phyloP scores from a whole-genome alignment of 1,140 invertebrate genomes.

The Anagrus nilaparvatae region DNA sequence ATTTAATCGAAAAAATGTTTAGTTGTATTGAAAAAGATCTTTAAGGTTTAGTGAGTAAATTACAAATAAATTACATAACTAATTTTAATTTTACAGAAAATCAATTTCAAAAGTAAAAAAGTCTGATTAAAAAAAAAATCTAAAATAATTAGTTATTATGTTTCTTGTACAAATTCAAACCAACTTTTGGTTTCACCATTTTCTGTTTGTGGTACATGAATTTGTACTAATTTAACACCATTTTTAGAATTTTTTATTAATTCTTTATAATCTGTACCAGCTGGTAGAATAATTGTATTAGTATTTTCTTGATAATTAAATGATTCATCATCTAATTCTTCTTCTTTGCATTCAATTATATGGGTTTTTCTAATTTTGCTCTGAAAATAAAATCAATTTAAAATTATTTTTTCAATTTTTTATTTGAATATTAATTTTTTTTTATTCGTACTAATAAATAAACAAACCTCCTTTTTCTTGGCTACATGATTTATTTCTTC shows the following conservation, averaged over 20 bases:
- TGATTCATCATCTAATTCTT: slow-evolving; percentile 27
- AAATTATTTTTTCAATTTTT: slow-evolving; percentile 1
- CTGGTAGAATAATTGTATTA: slow-evolving; percentile 33
- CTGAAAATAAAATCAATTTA: too few species aligned
- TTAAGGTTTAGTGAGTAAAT: too few species aligned
- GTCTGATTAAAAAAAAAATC: not conserved
- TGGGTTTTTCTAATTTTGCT: too few species aligned
- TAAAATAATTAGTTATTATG: slow-evolving; percentile 18
- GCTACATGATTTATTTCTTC: not conserved
- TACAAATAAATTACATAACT: too few species aligned
- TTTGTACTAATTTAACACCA: slow-evolving; percentile 34
- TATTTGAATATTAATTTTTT: too few species aligned
- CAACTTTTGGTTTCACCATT: slow-evolving; percentile 31
- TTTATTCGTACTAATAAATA: not conserved
- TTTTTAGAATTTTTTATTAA: slow-evolving; percentile 27
- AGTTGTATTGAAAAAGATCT: too few species aligned
- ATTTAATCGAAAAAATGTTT: not conserved
- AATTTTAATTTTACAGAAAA: not conserved
- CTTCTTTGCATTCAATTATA: slow-evolving; percentile 30
- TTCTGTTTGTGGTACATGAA: slow-evolving; percentile 30
- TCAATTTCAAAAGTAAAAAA: not conserved
- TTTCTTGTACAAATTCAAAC: slow-evolving; percentile 37
- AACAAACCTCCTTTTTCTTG: too few species aligned
- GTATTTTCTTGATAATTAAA: slow-evolving; percentile 34
- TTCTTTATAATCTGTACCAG: slow-evolving; percentile 29